These are phyloP conservation scores for Amphilophus citrinellus DNA, from an alignment of 2,113 vertebrate species.

Conservation along the genomic window DNA sequence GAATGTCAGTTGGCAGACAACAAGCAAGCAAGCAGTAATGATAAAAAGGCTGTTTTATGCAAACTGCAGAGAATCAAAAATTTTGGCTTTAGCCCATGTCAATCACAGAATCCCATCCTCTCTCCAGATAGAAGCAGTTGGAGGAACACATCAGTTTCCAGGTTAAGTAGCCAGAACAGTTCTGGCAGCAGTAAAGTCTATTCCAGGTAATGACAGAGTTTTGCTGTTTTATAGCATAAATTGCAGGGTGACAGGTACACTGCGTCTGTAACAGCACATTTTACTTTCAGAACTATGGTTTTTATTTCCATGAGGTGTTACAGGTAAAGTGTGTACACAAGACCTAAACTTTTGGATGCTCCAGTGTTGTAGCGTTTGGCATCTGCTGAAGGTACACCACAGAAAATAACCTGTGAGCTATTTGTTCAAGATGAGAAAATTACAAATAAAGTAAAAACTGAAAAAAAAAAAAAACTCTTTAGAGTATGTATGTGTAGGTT, in stretches of 20 bases:
- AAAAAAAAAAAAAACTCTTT: background rate
- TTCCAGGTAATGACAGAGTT: constrained; percentile 75
- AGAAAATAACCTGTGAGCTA: constrained; percentile 43
- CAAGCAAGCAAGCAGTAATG: constrained; percentile 11
- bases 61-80: constrained; percentile 43
- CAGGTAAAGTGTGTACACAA: constrained; percentile 17
- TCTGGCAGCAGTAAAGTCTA: constrained; percentile 58
- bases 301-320: constrained; percentile 29
- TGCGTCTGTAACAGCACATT: constrained; percentile 32
- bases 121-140: constrained; percentile 45
- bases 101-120: constrained; percentile 48
- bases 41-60: constrained; percentile 51
- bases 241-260: constrained; percentile 60
- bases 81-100: constrained; percentile 42
- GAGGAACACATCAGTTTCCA: constrained; percentile 58
- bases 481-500: too few species aligned
- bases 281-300: constrained; percentile 26
- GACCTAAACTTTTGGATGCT: background rate
- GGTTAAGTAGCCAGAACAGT: constrained; percentile 66
- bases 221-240: constrained; percentile 63
- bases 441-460: constrained; percentile 13
- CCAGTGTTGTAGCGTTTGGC: background rate
- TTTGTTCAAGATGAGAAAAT: constrained; percentile 47
- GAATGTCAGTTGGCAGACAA: constrained; percentile 55
- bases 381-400: background rate